Evolutionary conservation across 1,140 invertebrate species (phyloP).

Genomic region (Papilio aristodemus): DNA sequence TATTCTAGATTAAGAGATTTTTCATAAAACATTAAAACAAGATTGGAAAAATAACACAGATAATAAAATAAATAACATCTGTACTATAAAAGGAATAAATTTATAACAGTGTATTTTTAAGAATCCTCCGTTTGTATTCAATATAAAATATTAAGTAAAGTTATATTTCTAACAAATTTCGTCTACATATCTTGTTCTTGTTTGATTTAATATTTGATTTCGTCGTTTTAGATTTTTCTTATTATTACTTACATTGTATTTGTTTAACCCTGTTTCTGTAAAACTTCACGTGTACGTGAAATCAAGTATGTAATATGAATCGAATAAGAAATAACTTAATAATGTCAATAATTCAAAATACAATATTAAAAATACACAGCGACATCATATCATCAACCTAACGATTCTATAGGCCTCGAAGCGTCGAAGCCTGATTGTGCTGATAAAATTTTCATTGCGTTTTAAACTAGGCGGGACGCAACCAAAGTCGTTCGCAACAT

Average conservation of each 20-base stretch:
- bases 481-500: constrained; percentile 69
- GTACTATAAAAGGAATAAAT: no score
- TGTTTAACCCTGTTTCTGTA: neutral
- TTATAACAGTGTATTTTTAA: no score
- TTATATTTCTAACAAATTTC: no score
- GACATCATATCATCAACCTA: constrained; percentile 25
- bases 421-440: constrained; percentile 30
- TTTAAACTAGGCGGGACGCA: constrained; percentile 64
- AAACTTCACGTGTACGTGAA: neutral
- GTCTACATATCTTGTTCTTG: no score
- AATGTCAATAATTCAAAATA: constrained; percentile 5
- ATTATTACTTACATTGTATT: neutral
- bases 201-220: neutral
- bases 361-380: neutral
- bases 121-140: no score
- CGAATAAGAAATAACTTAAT: constrained; percentile 10
- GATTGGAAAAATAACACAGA: no score
- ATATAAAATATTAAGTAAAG: no score
- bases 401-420: constrained; percentile 16
- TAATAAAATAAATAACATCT: no score
- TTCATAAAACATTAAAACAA: no score
- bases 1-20: no score
- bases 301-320: neutral
- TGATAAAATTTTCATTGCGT: constrained; percentile 59
- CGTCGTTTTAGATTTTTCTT: neutral